Conservation (phyloP, 1,140 invertebrate species). For the Antheraea pernyi region DNA sequence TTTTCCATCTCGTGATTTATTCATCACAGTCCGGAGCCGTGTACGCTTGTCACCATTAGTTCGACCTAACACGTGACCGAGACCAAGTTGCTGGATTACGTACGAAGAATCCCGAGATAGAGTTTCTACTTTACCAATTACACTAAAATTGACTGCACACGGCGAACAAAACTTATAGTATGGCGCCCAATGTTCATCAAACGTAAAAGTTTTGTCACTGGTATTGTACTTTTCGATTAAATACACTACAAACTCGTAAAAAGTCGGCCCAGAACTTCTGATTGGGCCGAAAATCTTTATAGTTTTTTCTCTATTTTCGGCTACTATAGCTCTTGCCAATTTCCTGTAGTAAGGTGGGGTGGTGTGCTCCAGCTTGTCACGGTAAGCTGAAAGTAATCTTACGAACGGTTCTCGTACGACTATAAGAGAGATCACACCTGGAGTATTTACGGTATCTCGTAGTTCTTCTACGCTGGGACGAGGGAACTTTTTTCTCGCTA, state of each 20-base stretch:
- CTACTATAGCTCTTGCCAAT: constrained; percentile 83
- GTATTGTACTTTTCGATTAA: constrained; percentile 76
- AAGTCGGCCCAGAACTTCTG: constrained; percentile 79
- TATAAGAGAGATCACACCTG: constrained; percentile 84
- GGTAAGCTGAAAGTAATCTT: constrained; percentile 92
- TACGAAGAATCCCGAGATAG: constrained; percentile 84
- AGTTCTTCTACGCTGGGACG: constrained; percentile 80
- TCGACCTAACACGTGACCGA: constrained; percentile 79
- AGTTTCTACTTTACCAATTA: constrained; percentile 85
- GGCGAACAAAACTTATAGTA: constrained; percentile 87
- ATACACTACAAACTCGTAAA: constrained; percentile 86
- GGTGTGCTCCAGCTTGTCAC: constrained; percentile 91
- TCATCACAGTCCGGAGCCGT: constrained; percentile 75
- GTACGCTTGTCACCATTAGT: constrained; percentile 76
- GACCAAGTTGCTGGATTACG: constrained; percentile 81
- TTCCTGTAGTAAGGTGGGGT: constrained; percentile 85
- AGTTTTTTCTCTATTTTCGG: constrained; percentile 74
- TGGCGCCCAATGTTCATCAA: constrained; percentile 88
- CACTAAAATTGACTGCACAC: constrained; percentile 84
- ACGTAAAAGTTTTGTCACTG: constrained; percentile 55
- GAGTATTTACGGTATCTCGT: constrained; percentile 71
- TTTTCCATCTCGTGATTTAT: constrained; percentile 76
- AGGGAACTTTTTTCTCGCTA: constrained; percentile 82
- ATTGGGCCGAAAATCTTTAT: constrained; percentile 60
- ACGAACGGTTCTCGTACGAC: constrained; percentile 96